These are phyloP conservation scores for Wasmannia auropunctata DNA, from an alignment of 1,140 invertebrate genomes.

Conservation along the genomic window DNA sequence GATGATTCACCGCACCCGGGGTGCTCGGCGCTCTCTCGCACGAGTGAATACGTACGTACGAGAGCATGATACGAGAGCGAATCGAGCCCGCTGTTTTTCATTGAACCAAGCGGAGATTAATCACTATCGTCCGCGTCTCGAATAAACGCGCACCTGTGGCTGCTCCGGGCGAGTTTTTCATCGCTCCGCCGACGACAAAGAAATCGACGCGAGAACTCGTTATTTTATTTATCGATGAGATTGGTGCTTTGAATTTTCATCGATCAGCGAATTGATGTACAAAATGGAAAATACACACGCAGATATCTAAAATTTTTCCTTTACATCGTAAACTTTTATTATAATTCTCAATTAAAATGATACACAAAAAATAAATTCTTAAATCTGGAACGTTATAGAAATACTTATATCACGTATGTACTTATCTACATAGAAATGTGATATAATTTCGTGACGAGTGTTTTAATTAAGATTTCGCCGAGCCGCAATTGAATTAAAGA, in stretches of 20 bases:
- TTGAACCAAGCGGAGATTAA: slow-evolving; percentile 58
- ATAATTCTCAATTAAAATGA: background rate
- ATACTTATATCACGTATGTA: background rate
- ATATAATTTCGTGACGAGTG: background rate
- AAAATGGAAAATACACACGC: background rate
- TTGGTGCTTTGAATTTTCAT: background rate
- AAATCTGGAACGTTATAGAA: background rate
- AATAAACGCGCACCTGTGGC: slow-evolving; percentile 72
- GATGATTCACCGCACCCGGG: slow-evolving; percentile 35
- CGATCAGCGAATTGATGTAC: background rate
- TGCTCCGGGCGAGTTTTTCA: slow-evolving; percentile 66
- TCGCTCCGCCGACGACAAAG: slow-evolving; percentile 57
- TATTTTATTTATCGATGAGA: slow-evolving; percentile 4
- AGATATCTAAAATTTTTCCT: too few species aligned
- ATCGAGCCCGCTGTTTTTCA: slow-evolving; percentile 49
- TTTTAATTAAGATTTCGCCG: background rate
- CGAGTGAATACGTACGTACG: slow-evolving; percentile 51
- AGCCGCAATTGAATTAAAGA: background rate
- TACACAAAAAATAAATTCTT: background rate
- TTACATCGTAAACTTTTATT: background rate
- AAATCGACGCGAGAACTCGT: slow-evolving; percentile 43
- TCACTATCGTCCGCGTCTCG: slow-evolving; percentile 64
- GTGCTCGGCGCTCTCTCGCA: slow-evolving; percentile 17
- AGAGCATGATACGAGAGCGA: slow-evolving; percentile 62
- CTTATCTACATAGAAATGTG: background rate